These are phyloP conservation scores for Oostethus manadensis DNA, from an alignment of 2,113 vertebrate species.

Conservation along the genomic window DNA sequence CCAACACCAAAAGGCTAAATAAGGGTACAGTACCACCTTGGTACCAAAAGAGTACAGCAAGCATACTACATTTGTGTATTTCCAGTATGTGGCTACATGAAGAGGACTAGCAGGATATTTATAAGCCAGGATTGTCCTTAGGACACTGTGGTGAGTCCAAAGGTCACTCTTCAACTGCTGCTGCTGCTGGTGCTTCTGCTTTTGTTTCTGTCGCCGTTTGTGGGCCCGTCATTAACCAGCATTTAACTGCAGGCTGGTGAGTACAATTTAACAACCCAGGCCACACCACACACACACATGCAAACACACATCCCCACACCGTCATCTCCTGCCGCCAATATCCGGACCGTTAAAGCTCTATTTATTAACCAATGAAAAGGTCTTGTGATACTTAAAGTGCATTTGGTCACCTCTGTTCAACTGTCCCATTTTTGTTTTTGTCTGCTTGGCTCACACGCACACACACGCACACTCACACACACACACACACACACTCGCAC, in stretches of 20 bases:
- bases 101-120: slow-evolving; percentile 60
- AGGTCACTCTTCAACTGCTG: slow-evolving; percentile 53
- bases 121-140: slow-evolving; percentile 68
- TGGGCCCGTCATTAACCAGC: slow-evolving; percentile 70
- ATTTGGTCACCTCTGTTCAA: slow-evolving; percentile 33
- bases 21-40: neutral
- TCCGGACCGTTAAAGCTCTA: slow-evolving; percentile 39
- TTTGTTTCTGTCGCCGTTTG: slow-evolving; percentile 27
- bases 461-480: slow-evolving; percentile 23
- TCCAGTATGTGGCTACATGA: slow-evolving; percentile 36
- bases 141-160: slow-evolving; percentile 65
- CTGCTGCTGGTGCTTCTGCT: slow-evolving; percentile 38
- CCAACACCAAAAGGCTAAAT: no score
- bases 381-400: slow-evolving; percentile 22
- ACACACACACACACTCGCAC: slow-evolving; percentile 30
- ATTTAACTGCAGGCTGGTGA: slow-evolving; percentile 70
- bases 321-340: slow-evolving; percentile 33
- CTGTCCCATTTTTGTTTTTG: slow-evolving; percentile 16
- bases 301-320: slow-evolving; percentile 3
- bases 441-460: slow-evolving; percentile 4
- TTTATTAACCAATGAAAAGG: slow-evolving; percentile 52
- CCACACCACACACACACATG: slow-evolving; percentile 35
- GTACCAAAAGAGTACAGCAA: neutral
- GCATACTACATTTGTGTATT: slow-evolving; percentile 3
- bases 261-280: slow-evolving; percentile 61